Evolutionary conservation across 64 coral and sea anemone species (phyloP).

Genomic region (Acropora yongei): DNA sequence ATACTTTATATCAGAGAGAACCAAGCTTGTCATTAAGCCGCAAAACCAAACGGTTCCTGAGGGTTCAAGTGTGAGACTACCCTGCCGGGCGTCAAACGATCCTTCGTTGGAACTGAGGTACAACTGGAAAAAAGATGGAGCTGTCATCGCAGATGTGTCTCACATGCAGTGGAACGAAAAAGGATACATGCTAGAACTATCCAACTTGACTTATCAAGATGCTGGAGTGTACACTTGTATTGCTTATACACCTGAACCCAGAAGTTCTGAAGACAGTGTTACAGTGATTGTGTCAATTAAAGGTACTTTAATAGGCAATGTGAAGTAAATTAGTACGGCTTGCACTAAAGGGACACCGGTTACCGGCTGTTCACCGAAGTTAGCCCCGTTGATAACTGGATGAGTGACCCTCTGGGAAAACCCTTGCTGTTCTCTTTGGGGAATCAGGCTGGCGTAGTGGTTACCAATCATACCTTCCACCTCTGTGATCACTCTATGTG

Average conservation of each 20-base stretch:
- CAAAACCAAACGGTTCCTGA: neutral
- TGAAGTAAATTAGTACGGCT: neutral
- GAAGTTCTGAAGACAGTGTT: constrained; percentile 48
- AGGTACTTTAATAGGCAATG: neutral
- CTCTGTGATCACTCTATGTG: too few species aligned
- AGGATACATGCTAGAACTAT: constrained; percentile 28
- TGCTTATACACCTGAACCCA: constrained; percentile 44
- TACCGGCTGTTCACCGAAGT: too few species aligned
- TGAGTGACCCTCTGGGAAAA: too few species aligned
- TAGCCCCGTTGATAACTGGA: too few species aligned
- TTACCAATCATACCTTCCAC: too few species aligned
- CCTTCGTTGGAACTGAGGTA: constrained; percentile 45
- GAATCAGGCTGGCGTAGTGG: too few species aligned
- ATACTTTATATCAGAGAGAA: constrained; percentile 15
- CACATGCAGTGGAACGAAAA: constrained; percentile 44
- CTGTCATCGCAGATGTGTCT: neutral
- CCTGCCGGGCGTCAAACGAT: constrained; percentile 47
- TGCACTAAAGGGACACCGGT: too few species aligned
- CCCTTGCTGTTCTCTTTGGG: too few species aligned
- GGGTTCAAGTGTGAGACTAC: constrained; percentile 19
- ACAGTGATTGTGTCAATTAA: constrained; percentile 34
- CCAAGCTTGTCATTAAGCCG: constrained; percentile 6
- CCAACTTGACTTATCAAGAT: constrained; percentile 35
- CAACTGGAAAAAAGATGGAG: constrained; percentile 58
- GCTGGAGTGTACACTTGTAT: constrained; percentile 66